A percentile compares a stretch with the other conserved stretches of the same genome.
phyloP scores from a whole-genome alignment of 2,797 vertebrate species.

The Ptychadena robeensis region DNA sequence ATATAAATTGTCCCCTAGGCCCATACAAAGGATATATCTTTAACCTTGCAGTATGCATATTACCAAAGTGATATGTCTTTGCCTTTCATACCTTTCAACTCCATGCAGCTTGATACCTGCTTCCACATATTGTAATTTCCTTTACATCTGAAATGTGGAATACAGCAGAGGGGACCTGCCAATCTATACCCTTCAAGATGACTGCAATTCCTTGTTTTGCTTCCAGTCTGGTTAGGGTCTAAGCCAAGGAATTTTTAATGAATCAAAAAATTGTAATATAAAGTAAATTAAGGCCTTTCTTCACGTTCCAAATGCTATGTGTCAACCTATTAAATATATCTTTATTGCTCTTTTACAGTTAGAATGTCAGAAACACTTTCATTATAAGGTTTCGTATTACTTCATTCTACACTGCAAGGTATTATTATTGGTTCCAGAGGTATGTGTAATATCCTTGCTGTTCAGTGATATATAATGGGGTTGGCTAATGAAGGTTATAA shows the following conservation, averaged over 20 bases:
- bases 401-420: slow-evolving; percentile 13
- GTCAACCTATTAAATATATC: slow-evolving; percentile 45
- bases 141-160: slow-evolving; percentile 8
- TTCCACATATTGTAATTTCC: slow-evolving; percentile 32
- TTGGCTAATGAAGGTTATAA: neutral
- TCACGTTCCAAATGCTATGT: slow-evolving; percentile 31
- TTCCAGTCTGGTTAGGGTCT: slow-evolving; percentile 41
- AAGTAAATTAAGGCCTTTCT: slow-evolving; percentile 49
- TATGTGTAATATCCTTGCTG: slow-evolving; percentile 2
- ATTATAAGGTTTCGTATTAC: slow-evolving; percentile 31
- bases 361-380: slow-evolving; percentile 48
- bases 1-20: neutral
- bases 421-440: slow-evolving; percentile 18
- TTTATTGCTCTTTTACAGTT: slow-evolving; percentile 39
- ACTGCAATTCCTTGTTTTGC: slow-evolving; percentile 39
- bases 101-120: slow-evolving; percentile 7
- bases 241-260: slow-evolving; percentile 51
- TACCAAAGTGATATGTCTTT: neutral
- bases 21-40: neutral
- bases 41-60: slow-evolving; percentile 3
- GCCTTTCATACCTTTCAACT: slow-evolving; percentile 5
- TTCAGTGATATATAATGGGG: slow-evolving; percentile 8
- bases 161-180: slow-evolving; percentile 15
- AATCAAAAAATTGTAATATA: slow-evolving; percentile 46
- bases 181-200: slow-evolving; percentile 32